phyloP scores from a whole-genome alignment of 2,888 invertebrate genomes.

The Parnassius smintheus region DNA sequence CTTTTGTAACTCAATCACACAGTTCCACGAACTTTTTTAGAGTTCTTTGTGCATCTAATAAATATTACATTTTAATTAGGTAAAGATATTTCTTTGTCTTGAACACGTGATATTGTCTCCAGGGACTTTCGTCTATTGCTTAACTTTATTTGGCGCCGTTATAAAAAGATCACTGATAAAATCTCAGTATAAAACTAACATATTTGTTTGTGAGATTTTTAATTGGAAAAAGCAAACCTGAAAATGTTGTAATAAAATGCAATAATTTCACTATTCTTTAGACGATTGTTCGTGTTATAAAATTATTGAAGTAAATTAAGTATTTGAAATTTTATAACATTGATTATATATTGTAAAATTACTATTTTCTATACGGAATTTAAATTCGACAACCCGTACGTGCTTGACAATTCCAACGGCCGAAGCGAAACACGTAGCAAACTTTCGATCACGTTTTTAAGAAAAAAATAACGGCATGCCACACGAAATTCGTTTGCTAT shows the following conservation, averaged over 20 bases:
- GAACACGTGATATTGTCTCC: neutral
- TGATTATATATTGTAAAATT: too few relatives aligned
- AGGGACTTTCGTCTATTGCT: slow-evolving; percentile 3
- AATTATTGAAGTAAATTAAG: too few relatives aligned
- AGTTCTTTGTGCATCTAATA: slow-evolving; percentile 22
- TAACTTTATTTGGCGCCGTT: neutral
- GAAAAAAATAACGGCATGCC: slow-evolving; percentile 10
- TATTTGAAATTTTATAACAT: too few relatives aligned
- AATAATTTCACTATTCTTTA: too few relatives aligned
- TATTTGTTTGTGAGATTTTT: too few relatives aligned
- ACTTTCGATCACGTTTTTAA: neutral
- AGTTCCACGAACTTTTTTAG: slow-evolving; percentile 7
- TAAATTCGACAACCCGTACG: neutral
- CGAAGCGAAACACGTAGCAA: neutral
- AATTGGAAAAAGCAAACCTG: too few relatives aligned
- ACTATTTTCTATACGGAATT: slow-evolving; percentile 1
- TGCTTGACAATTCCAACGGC: neutral
- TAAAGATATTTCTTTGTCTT: neutral
- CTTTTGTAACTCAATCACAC: slow-evolving; percentile 44
- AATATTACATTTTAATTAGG: neutral
- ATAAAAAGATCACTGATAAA: too few relatives aligned
- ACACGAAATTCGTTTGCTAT: neutral
- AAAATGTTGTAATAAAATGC: too few relatives aligned
- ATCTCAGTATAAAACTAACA: neutral
- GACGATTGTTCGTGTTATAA: too few relatives aligned